Evolutionary conservation across 2,888 invertebrate genomes (phyloP).

Genomic region (Galerucella pusilla): DNA sequence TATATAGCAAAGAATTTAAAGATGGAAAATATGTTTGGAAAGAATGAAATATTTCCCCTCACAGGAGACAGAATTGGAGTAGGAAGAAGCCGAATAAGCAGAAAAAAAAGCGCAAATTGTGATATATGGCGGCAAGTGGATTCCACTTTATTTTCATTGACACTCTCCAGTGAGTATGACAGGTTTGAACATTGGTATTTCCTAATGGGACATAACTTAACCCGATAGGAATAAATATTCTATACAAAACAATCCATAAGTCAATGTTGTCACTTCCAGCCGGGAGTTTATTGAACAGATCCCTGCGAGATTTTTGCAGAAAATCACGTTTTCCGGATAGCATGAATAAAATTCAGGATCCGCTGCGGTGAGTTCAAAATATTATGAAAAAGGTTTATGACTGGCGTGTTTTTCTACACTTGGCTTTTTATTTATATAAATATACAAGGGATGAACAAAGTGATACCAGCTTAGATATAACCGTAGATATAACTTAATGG

Average conservation of each 20-base stretch:
- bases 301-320: constrained; percentile 31
- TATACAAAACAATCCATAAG: constrained; percentile 36
- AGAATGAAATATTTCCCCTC: constrained; percentile 3
- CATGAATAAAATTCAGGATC: not conserved
- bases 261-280: constrained; percentile 33
- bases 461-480: too few relatives aligned
- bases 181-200: constrained; percentile 39
- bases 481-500: too few relatives aligned
- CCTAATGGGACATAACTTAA: constrained; percentile 38
- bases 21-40: not conserved
- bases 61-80: not conserved
- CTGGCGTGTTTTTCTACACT: not conserved
- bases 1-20: not conserved
- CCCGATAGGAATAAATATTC: constrained; percentile 32
- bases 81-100: constrained; percentile 27
- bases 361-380: not conserved
- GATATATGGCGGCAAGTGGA: constrained; percentile 41
- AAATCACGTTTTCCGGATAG: constrained; percentile 18
- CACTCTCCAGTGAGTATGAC: constrained; percentile 39
- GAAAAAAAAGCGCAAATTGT: constrained; percentile 41
- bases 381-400: not conserved
- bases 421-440: not conserved
- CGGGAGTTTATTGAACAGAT: constrained; percentile 25
- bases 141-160: constrained; percentile 41
- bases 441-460: too few relatives aligned